phyloP scores from a whole-genome alignment of 2,888 invertebrate genomes.

The Zelleria hepariella region DNA sequence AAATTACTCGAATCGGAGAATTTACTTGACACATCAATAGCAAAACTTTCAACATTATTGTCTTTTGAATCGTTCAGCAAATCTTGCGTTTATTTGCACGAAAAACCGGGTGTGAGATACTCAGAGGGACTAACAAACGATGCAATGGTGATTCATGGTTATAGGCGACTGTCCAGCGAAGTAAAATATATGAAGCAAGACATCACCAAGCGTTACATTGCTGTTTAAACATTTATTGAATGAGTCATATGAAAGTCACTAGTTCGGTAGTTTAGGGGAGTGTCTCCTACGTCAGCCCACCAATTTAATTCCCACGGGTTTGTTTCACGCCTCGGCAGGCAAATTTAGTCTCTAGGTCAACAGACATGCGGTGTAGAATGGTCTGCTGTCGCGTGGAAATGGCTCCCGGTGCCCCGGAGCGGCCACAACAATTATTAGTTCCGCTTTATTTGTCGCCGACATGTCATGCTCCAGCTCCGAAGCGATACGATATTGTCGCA shows the following conservation, averaged over 20 bases:
- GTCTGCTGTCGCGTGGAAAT: not conserved
- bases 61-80: too few relatives aligned
- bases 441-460: conserved; percentile 39
- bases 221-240: not conserved
- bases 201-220: not conserved
- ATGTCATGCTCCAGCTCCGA: not conserved
- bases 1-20: too few relatives aligned
- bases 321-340: not conserved
- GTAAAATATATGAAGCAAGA: not conserved
- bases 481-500: not conserved
- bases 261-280: not conserved
- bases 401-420: conserved; percentile 23
- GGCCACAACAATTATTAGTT: conserved; percentile 38
- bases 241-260: not conserved
- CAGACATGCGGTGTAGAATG: not conserved
- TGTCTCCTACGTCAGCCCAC: not conserved
- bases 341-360: not conserved
- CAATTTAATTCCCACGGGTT: not conserved
- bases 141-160: too few relatives aligned
- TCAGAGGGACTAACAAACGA: too few relatives aligned
- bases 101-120: too few relatives aligned
- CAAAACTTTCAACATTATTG: too few relatives aligned
- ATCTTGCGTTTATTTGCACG: too few relatives aligned
- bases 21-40: too few relatives aligned
- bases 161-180: not conserved